These are phyloP conservation scores for Alexandromys fortis DNA, from an alignment of 2,113 vertebrate species.

Conservation along the genomic window DNA sequence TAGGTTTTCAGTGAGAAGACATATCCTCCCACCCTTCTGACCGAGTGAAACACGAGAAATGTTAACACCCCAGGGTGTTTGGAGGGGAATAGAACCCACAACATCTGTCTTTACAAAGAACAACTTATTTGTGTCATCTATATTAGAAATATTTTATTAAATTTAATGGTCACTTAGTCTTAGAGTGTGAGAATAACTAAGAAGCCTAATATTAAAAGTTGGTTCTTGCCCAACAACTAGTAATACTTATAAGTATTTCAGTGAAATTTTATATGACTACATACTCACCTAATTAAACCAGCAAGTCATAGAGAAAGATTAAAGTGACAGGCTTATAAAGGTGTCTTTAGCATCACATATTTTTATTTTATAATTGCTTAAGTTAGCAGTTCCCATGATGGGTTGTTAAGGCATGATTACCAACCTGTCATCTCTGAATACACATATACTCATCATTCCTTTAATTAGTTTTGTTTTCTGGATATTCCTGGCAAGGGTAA, in stretches of 20 bases:
- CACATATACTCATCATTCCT: neutral
- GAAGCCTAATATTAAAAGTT: neutral
- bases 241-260: slow-evolving; percentile 54
- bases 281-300: slow-evolving; percentile 54
- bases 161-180: slow-evolving; percentile 20
- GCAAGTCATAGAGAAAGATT: slow-evolving; percentile 20
- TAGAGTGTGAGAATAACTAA: slow-evolving; percentile 38
- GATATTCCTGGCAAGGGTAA: neutral
- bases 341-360: slow-evolving; percentile 29
- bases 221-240: neutral
- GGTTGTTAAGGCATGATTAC: neutral
- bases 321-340: slow-evolving; percentile 52
- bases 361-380: slow-evolving; percentile 66
- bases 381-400: slow-evolving; percentile 21
- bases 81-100: neutral
- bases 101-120: neutral
- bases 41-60: neutral
- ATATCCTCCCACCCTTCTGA: neutral
- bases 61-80: neutral
- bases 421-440: neutral
- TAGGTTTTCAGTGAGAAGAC: slow-evolving; percentile 49
- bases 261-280: slow-evolving; percentile 52
- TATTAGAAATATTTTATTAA: slow-evolving; percentile 28
- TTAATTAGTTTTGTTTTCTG: slow-evolving; percentile 21
- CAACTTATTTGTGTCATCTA: neutral